Evolutionary conservation across 2,888 invertebrate genomes (phyloP).

Genomic region (Lithophane socia): DNA sequence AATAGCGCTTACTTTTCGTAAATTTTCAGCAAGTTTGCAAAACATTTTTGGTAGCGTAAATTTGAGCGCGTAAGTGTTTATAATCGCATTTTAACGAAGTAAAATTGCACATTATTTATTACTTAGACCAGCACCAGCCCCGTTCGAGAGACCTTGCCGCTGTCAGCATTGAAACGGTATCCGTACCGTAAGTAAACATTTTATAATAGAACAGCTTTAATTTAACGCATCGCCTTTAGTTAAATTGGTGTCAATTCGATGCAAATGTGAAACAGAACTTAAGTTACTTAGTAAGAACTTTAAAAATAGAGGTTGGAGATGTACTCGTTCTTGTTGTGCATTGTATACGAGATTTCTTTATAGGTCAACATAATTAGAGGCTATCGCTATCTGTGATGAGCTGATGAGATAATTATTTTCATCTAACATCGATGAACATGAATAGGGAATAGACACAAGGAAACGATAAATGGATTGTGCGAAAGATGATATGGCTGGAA

Average conservation of each 20-base stretch:
- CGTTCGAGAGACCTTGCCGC: conserved; percentile 64
- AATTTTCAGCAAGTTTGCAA: neutral
- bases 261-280: conserved; percentile 47
- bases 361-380: neutral
- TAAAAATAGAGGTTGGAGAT: conserved; percentile 41
- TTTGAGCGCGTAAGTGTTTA: conserved; percentile 12
- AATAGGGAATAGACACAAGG: neutral
- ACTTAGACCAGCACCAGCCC: conserved; percentile 62
- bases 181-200: conserved; percentile 72
- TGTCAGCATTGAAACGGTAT: conserved; percentile 79
- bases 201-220: conserved; percentile 63
- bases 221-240: conserved; percentile 48
- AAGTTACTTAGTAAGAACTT: conserved; percentile 15
- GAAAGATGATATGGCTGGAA: neutral
- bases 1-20: neutral
- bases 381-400: neutral
- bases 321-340: conserved; percentile 4
- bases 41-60: neutral
- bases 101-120: conserved; percentile 33
- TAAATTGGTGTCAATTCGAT: conserved; percentile 57
- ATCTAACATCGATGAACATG: neutral
- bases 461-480: neutral
- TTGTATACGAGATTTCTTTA: conserved; percentile 24
- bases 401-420: neutral
- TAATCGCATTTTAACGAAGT: conserved; percentile 18